A percentile compares a stretch with the other conserved stretches of the same genome.
Evolutionary conservation across 2,888 invertebrate genomes (phyloP).

Genomic region (Cetonia aurata): DNA sequence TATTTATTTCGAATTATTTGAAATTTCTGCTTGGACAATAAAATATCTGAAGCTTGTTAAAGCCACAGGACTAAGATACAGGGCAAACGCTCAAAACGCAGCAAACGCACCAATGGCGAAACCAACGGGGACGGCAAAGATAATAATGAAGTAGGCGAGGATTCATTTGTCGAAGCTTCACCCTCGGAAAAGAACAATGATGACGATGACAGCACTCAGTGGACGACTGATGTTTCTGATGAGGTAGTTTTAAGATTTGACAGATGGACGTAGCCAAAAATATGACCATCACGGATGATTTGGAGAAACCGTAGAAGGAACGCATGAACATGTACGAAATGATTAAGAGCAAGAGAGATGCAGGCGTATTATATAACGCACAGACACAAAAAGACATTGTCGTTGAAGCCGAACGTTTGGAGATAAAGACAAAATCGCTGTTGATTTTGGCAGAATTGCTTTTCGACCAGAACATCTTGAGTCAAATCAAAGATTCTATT

Average conservation of each 20-base stretch:
- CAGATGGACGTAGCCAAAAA: slow-evolving; percentile 94
- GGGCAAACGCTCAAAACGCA: slow-evolving; percentile 84
- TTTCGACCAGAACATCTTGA: slow-evolving; percentile 76
- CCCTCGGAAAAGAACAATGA: slow-evolving; percentile 60
- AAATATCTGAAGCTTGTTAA: too few species aligned
- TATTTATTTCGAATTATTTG: too few species aligned
- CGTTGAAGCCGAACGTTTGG: slow-evolving; percentile 91
- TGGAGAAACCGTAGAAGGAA: slow-evolving; percentile 96
- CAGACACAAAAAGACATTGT: slow-evolving; percentile 77
- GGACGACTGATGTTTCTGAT: slow-evolving; percentile 95
- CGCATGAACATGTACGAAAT: slow-evolving; percentile 94
- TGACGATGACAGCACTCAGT: slow-evolving; percentile 86
- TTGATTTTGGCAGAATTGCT: slow-evolving; percentile 94
- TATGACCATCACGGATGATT: slow-evolving; percentile 95
- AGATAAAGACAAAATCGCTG: slow-evolving; percentile 94
- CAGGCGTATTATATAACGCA: slow-evolving; percentile 72
- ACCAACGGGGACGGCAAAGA: slow-evolving; percentile 63
- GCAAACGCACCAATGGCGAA: slow-evolving; percentile 73
- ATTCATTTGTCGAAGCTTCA: slow-evolving; percentile 64
- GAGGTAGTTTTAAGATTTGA: slow-evolving; percentile 94
- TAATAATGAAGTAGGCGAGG: slow-evolving; percentile 59
- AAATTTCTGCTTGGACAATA: too few species aligned
- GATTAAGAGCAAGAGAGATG: slow-evolving; percentile 77
- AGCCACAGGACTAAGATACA: too few species aligned
- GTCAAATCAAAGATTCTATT: slow-evolving; percentile 78